phyloP scores from a whole-genome alignment of 2,797 vertebrate species.

The Syngnathus acus region DNA sequence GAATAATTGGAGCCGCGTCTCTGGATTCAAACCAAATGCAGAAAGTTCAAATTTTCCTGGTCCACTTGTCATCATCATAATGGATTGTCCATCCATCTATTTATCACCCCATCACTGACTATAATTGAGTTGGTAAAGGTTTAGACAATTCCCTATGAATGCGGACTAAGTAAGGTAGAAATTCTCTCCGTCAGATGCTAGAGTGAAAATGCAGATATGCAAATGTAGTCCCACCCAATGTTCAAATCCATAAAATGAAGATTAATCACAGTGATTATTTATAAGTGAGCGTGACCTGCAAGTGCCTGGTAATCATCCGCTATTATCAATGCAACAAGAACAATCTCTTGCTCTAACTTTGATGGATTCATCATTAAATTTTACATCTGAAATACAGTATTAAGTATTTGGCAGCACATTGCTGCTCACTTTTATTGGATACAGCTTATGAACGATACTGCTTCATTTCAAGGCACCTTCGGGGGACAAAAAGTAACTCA shows the following conservation, averaged over 20 bases:
- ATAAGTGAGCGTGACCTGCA: not conserved
- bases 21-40: not conserved
- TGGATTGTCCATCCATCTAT: not conserved
- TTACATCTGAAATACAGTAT: not conserved
- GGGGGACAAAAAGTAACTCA: not conserved
- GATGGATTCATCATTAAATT: not conserved
- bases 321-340: not conserved
- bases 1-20: not conserved
- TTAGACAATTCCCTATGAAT: not conserved
- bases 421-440: not conserved
- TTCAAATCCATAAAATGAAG: conserved; percentile 14
- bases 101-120: not conserved
- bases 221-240: conserved; percentile 14
- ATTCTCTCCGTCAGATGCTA: conserved; percentile 7
- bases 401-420: conserved; percentile 1
- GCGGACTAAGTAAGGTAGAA: conserved; percentile 8
- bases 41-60: not conserved
- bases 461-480: not conserved
- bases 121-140: not conserved
- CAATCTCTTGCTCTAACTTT: not conserved
- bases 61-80: not conserved
- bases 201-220: conserved; percentile 4
- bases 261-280: conserved; percentile 14
- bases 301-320: conserved; percentile 8
- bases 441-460: not conserved